These are phyloP conservation scores for Buceros bicornis DNA, from an alignment of 2,797 vertebrate species.

Conservation along the genomic window DNA sequence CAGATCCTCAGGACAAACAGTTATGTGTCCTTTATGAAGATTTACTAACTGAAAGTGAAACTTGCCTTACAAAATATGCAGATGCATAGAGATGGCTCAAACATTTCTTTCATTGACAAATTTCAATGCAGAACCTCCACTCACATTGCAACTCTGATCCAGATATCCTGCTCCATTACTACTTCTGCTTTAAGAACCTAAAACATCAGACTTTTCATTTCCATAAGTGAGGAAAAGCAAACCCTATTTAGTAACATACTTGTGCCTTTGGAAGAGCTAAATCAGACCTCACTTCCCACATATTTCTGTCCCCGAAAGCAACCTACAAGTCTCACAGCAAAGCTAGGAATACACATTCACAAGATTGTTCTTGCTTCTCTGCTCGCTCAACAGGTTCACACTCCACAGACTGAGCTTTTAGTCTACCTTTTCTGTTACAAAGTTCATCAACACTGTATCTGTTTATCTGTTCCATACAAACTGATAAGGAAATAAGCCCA, in stretches of 20 bases:
- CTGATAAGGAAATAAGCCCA: conserved; percentile 6
- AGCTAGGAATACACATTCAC: conserved; percentile 18
- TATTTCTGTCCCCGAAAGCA: not conserved
- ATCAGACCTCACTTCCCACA: conserved; percentile 25
- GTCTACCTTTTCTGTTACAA: conserved; percentile 35
- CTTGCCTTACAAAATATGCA: not conserved
- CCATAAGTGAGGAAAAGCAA: not conserved
- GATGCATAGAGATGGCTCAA: not conserved
- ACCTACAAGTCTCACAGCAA: conserved; percentile 45
- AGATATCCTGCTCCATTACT: not conserved
- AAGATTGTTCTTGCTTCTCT: conserved; percentile 22
- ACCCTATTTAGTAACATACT: conserved; percentile 2
- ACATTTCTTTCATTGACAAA: not conserved
- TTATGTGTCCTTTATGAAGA: accelerated
- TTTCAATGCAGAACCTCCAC: accelerated
- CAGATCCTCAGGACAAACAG: not conserved
- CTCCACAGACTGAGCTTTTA: not conserved
- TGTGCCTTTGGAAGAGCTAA: conserved; percentile 27
- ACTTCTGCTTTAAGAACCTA: not conserved
- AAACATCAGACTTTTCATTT: not conserved
- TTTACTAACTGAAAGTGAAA: not conserved
- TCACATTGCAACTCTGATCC: not conserved
- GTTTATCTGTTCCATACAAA: conserved; percentile 39
- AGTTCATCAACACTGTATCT: conserved; percentile 48
- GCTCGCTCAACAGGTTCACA: conserved; percentile 44